A percentile compares a stretch with the other conserved stretches of the same genome.
phyloP scores from a whole-genome alignment of 2,797 vertebrate species.

The Macrochelys suwanniensis region DNA sequence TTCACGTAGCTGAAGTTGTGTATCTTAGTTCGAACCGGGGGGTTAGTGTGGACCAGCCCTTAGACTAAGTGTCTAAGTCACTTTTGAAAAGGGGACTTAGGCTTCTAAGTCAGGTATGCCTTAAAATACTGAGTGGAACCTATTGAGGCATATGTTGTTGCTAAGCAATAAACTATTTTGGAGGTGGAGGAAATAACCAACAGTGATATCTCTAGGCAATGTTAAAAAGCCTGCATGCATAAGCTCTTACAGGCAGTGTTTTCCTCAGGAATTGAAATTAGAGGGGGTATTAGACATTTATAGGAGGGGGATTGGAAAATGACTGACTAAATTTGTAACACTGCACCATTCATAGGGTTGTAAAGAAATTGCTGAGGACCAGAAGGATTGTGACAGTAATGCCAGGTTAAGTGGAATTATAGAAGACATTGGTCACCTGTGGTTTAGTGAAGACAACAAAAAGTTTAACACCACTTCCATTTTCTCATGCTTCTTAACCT shows the following conservation, averaged over 20 bases:
- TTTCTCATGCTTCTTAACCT: not conserved
- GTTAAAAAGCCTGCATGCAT: not conserved
- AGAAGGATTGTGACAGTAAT: not conserved
- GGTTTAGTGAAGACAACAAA: not conserved
- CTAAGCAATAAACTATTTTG: conserved; percentile 37
- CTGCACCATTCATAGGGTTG: too few species aligned
- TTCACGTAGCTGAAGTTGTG: too few species aligned
- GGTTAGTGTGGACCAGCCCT: too few species aligned
- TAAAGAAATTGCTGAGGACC: too few species aligned
- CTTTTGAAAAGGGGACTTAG: not conserved
- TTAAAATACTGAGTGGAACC: not conserved
- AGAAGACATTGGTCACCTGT: not conserved
- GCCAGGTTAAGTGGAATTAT: not conserved
- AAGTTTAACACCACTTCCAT: not conserved
- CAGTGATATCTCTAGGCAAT: not conserved
- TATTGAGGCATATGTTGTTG: conserved; percentile 23
- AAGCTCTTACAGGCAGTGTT: not conserved
- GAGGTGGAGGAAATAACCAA: not conserved
- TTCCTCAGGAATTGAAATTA: not conserved
- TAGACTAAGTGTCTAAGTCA: not conserved
- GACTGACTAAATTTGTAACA: not conserved
- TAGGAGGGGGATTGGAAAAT: not conserved
- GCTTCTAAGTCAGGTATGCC: not conserved
- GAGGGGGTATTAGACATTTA: not conserved
- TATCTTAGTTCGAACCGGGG: too few species aligned